A percentile compares a stretch with the other conserved stretches of the same genome.
Evolutionary conservation across 2,797 vertebrate species (phyloP).

Genomic region (Nothura maculosa): DNA sequence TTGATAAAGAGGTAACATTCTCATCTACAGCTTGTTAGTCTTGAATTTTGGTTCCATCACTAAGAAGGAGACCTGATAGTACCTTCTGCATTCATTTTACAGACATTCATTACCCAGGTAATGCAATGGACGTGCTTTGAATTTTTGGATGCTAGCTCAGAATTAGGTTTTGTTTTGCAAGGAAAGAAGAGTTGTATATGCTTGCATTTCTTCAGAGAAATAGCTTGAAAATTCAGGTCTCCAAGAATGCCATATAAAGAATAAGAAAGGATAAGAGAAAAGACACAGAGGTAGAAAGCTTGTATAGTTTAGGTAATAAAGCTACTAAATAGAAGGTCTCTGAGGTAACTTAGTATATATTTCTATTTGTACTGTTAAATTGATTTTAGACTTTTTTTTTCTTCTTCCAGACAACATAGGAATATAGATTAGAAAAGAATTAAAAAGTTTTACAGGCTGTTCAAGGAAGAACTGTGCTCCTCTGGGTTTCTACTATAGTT

Average conservation of each 20-base stretch:
- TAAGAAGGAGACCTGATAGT: slow-evolving; percentile 43
- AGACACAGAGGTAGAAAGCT: neutral
- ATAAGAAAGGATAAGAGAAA: neutral
- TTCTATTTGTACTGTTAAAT: neutral
- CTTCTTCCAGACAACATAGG: neutral
- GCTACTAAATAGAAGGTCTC: neutral
- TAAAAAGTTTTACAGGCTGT: neutral
- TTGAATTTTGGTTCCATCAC: slow-evolving; percentile 54
- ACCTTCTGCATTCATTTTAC: slow-evolving; percentile 58
- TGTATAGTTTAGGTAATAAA: neutral
- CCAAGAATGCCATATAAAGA: neutral
- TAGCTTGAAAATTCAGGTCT: neutral
- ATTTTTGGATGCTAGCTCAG: neutral
- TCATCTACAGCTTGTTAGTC: neutral
- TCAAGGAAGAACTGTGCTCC: neutral
- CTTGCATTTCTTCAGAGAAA: neutral
- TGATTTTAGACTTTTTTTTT: neutral
- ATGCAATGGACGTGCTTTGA: neutral
- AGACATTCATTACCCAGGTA: neutral
- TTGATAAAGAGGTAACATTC: neutral
- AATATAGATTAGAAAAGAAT: accelerated
- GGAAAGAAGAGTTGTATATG: neutral
- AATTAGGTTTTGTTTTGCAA: neutral
- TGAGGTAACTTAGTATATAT: accelerated
- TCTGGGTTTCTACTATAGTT: accelerated